Base-by-base conservation (phyloP, 1,140 invertebrate genomes). In the Aphelinus atriplicis region DNA sequence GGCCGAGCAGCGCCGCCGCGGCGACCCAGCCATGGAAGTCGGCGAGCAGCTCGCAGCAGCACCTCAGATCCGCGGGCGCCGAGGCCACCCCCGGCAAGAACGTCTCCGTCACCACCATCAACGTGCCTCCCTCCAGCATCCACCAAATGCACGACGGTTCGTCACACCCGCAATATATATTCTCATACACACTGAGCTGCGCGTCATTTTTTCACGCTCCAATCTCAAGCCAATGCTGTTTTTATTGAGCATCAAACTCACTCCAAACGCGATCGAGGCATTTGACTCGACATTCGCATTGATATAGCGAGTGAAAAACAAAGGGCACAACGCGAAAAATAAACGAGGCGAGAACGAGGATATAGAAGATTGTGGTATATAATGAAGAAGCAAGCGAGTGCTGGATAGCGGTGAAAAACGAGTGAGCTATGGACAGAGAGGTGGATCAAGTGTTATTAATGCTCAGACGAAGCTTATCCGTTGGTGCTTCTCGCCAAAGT, bases 31-130 rank as follows among this genome's bases (percentile, higher is more conserved):
- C 85, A 58, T 87, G 86, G 86, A 88, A 87, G 62, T 83, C 82
- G 2, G 72, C 84, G 4, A 75, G 79, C 76, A 42, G 63, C 42
- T 66, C 80, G 45, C 77, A 46, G 45, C 47, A 62, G 4, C 75
- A 78, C 47, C 71, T 73, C 42, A 65, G 64, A 42, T 79, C 81
- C 51, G 79, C 78, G 5, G 70, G 51, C 7, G 66, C 78, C 50
- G 26, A 26, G 26, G 26, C 83, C 47, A 85, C 87, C 67, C 76
- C 84, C 3, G 87, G 84, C 7, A 88, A 87, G 64, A 88, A 88
- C 73, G 87, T 88, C 7, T 88, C 87, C 47, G 86, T 88, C 57
- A 88, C 87, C 3, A 86, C 87, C 3, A 88, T 88, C 70, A 88
- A 87, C 62, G 87, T 86, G 26, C 82, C 84, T 61, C 84, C 84